Conservation (phyloP, 2,888 invertebrate species). For the Lasiommata megera region DNA sequence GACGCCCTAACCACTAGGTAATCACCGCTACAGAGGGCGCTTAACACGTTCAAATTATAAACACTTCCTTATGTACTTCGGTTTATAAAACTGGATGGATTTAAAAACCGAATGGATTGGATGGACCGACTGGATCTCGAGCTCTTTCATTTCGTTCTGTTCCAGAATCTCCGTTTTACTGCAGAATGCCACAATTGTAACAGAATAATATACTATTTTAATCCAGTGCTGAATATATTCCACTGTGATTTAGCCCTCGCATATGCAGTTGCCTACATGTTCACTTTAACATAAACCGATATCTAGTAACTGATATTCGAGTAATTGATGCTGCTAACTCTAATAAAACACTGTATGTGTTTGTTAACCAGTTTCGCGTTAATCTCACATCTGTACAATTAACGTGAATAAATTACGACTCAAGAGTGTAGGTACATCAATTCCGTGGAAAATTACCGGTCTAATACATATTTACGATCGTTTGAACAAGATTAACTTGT, state of each 20-base stretch:
- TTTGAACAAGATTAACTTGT: slow-evolving; percentile 21
- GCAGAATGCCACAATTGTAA: neutral
- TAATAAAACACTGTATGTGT: slow-evolving; percentile 8
- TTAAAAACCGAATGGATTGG: too few species aligned
- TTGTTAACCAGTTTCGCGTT: slow-evolving; percentile 18
- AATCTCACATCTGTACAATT: slow-evolving; percentile 16
- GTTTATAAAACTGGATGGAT: too few species aligned
- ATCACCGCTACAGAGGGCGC: too few species aligned
- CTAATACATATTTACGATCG: slow-evolving; percentile 19
- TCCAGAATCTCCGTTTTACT: too few species aligned
- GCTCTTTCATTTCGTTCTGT: too few species aligned
- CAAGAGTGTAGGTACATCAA: slow-evolving; percentile 6
- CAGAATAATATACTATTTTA: neutral
- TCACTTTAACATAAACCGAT: neutral
- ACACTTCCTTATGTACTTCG: too few species aligned
- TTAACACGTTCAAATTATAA: too few species aligned
- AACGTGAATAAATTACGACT: slow-evolving; percentile 23
- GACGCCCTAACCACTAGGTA: too few species aligned
- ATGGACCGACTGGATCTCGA: too few species aligned
- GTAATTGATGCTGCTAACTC: neutral
- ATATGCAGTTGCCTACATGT: neutral
- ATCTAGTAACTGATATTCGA: neutral
- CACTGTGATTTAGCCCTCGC: neutral
- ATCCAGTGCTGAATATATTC: neutral
- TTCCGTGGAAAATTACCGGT: slow-evolving; percentile 21